Conservation (phyloP, 2,797 vertebrate species). For the Falco cherrug region DNA sequence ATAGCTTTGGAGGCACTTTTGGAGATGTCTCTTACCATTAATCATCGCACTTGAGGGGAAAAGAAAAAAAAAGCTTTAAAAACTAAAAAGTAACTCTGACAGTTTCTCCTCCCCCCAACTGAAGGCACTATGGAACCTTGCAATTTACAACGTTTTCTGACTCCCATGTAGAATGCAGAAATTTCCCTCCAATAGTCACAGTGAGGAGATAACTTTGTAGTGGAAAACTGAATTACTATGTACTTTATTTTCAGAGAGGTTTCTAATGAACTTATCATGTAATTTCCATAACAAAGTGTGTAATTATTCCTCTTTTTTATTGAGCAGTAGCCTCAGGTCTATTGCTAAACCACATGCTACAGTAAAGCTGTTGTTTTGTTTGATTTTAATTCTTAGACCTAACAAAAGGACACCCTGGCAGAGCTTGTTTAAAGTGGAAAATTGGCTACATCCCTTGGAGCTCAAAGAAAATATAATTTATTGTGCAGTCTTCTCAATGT, state of each 20-base stretch:
- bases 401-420: conserved; percentile 39
- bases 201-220: conserved; percentile 8
- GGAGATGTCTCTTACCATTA: neutral
- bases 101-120: neutral
- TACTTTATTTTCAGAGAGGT: conserved; percentile 35
- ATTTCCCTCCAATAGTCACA: neutral
- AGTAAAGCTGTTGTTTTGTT: conserved; percentile 35
- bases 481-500: neutral
- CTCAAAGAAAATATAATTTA: conserved; percentile 34
- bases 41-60: neutral
- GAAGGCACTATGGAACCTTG: neutral
- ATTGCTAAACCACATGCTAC: conserved; percentile 35
- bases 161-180: neutral
- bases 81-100: neutral
- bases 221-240: conserved; percentile 41
- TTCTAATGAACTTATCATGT: conserved; percentile 44
- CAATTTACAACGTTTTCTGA: neutral
- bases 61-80: neutral
- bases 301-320: conserved; percentile 53
- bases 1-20: neutral
- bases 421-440: conserved; percentile 50
- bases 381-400: conserved; percentile 47
- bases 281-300: conserved; percentile 59
- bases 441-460: conserved; percentile 27
- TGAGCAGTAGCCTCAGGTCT: conserved; percentile 21